Conservation (phyloP, 1,140 invertebrate genomes). For the Eciton burchellii region DNA sequence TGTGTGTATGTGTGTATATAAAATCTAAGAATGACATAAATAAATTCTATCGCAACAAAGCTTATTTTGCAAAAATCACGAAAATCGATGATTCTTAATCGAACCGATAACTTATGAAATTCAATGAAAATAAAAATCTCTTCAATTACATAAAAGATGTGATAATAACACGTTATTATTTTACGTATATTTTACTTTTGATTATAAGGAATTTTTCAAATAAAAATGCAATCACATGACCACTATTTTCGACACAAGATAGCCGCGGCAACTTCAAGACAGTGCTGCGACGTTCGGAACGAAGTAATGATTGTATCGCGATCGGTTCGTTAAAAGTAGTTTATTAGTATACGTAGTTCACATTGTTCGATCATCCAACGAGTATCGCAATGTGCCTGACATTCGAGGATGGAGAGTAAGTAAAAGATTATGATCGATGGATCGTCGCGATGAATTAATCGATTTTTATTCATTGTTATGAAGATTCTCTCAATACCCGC, state of each 20-base stretch:
- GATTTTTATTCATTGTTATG: neutral
- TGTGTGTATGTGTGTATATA: too few species aligned
- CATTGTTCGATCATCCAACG: neutral
- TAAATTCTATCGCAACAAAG: too few species aligned
- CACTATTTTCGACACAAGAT: neutral
- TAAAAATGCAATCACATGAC: neutral
- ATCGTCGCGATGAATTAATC: neutral
- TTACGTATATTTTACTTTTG: too few species aligned
- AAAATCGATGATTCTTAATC: too few species aligned
- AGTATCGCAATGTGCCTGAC: neutral
- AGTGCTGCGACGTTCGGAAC: neutral
- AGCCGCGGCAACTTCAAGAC: neutral
- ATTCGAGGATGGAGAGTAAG: neutral
- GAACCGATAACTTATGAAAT: too few species aligned
- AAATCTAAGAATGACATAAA: too few species aligned
- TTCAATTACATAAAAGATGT: too few species aligned
- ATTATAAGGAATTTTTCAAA: neutral
- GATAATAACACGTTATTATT: too few species aligned
- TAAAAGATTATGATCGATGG: neutral
- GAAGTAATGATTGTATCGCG: neutral
- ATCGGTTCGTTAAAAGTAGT: neutral
- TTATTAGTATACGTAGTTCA: neutral
- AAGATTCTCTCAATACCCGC: neutral
- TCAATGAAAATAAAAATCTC: too few species aligned
- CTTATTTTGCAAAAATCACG: too few species aligned